Conservation (phyloP, 2,113 vertebrate species). For the Uria aalge region DNA sequence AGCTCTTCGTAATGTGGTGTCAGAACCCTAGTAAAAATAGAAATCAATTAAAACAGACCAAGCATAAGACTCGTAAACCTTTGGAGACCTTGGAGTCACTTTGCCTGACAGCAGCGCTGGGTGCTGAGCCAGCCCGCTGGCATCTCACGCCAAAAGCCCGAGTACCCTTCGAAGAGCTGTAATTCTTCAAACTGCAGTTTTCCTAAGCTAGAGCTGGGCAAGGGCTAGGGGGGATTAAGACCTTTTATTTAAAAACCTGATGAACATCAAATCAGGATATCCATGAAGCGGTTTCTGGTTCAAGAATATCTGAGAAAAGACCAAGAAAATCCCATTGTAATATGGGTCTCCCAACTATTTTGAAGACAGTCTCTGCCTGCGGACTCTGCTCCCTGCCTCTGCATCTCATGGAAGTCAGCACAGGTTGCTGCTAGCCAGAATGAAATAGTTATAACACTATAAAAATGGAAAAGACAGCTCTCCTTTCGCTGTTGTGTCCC, state of each 20-base stretch:
- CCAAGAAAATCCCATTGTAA: background rate
- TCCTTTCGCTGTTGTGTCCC: rapidly evolving
- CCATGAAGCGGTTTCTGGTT: background rate
- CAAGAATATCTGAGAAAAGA: background rate
- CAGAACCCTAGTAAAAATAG: background rate
- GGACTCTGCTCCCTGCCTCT: background rate
- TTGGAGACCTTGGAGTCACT: background rate
- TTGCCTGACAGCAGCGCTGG: background rate
- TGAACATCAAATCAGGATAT: background rate
- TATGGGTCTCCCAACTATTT: background rate
- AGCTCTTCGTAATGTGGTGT: background rate
- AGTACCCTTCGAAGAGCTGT: background rate
- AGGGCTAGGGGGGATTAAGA: background rate
- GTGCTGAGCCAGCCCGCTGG: background rate
- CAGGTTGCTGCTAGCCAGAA: background rate
- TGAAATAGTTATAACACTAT: background rate
- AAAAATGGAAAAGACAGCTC: background rate
- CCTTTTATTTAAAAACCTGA: background rate
- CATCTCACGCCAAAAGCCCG: rapidly evolving
- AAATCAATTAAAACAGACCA: background rate
- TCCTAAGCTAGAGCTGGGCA: background rate
- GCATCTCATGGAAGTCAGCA: background rate
- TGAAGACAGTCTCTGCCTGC: background rate
- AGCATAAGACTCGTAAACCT: background rate
- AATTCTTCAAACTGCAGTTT: background rate